Evolutionary conservation across 2,888 invertebrate species (phyloP), one percentile per base, ranked within the genome.

Genomic region (Lasiommata megera): DNA sequence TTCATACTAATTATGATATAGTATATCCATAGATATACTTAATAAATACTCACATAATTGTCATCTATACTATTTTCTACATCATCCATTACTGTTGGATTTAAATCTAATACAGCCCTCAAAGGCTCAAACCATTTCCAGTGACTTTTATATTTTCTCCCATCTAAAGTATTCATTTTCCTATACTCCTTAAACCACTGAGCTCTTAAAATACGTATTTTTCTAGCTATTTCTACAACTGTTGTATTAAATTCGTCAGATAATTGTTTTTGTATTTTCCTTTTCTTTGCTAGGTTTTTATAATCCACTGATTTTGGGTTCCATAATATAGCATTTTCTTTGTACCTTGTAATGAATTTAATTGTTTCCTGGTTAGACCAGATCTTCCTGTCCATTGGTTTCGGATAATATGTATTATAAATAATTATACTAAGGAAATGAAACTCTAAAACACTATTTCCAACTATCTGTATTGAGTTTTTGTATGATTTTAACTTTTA

Each of bases 341-440:
- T 58, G 17, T 58, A 61, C 41, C 46, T 40, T 2, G 50, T 31
- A 18, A 61, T 61, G 7, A 61, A 58, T 43, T 36, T 41, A 14
- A 36, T 57, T 17, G 51, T 50, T 54, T 61, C 61, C 11, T 29
- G 57, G 14, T 54, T 61, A n/a, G 51, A 52, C 57, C 57, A 61
- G 16, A 51, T 9, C 41, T 57, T 61, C 29, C 52, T 61, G 23
- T 54, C 51, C 60, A 59, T 59, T 29, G 28, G n/a, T n/a, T n/a
- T n/a, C n/a, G n/a, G n/a, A n/a, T n/a, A n/a, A n/a, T n/a, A n/a
- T n/a, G n/a, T n/a, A n/a, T n/a, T n/a, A n/a, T n/a, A n/a, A n/a
- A n/a, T n/a, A n/a, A n/a, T n/a, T n/a, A n/a, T n/a, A n/a, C n/a
- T n/a, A n/a, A n/a, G n/a, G n/a, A n/a, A n/a, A n/a, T n/a, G n/a